These are phyloP conservation scores for Atta texana DNA, from an alignment of 1,140 invertebrate species.

Conservation along the genomic window DNA sequence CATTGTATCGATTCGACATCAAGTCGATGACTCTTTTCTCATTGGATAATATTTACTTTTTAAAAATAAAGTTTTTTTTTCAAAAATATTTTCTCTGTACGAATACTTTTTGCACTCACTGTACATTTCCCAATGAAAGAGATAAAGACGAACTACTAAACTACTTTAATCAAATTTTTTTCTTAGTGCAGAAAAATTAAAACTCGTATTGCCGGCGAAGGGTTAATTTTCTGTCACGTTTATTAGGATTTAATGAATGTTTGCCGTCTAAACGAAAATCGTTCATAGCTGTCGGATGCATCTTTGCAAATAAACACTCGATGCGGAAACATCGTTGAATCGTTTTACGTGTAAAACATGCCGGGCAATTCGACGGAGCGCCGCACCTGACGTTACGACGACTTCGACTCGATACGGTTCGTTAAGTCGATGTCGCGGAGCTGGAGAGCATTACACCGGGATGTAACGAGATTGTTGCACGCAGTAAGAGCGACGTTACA, in stretches of 20 bases:
- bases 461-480: slow-evolving; percentile 25
- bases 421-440: slow-evolving; percentile 19
- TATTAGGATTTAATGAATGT: neutral
- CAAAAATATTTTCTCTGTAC: no score
- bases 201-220: no score
- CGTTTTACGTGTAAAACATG: slow-evolving; percentile 12
- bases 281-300: neutral
- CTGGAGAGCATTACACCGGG: neutral
- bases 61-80: no score
- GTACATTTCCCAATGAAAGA: no score
- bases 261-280: neutral
- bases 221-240: neutral
- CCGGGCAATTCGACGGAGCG: neutral
- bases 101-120: no score
- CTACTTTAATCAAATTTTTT: no score
- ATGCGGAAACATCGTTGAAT: neutral
- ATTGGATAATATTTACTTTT: no score
- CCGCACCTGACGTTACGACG: neutral
- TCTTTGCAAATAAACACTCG: neutral
- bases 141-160: no score
- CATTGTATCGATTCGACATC: no score
- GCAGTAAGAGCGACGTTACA: neutral
- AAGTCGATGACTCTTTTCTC: no score
- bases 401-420: slow-evolving; percentile 12
- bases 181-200: no score